A percentile compares a stretch with the other conserved stretches of the same genome.
phyloP scores from a whole-genome alignment of 1,140 invertebrate genomes.

The Nymphalis io region DNA sequence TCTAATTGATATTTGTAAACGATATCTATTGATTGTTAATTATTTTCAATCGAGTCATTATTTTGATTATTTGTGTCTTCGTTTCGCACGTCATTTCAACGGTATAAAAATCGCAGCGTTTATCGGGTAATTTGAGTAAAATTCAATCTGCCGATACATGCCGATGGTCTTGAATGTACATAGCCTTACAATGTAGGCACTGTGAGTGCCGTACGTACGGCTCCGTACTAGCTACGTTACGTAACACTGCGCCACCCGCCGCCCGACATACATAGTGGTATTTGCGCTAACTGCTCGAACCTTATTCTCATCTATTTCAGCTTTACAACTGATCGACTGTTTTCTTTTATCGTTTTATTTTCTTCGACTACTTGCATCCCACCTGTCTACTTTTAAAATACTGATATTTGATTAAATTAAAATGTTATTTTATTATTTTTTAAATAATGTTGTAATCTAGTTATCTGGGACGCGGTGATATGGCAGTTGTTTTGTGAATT shows the following conservation, averaged over 20 bases:
- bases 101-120: neutral
- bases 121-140: slow-evolving; percentile 7
- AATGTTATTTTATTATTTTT: too few relatives aligned
- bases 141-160: slow-evolving; percentile 11
- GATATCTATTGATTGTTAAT: too few relatives aligned
- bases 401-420: too few relatives aligned
- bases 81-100: neutral
- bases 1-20: too few relatives aligned
- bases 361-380: too few relatives aligned
- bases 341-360: neutral
- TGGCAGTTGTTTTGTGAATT: slow-evolving; percentile 3
- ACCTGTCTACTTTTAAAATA: neutral
- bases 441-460: too few relatives aligned
- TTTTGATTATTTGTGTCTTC: too few relatives aligned
- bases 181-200: slow-evolving; percentile 7
- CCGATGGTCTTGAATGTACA: neutral
- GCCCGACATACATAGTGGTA: slow-evolving; percentile 34
- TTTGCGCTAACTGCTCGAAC: slow-evolving; percentile 9
- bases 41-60: too few relatives aligned
- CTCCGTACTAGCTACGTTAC: slow-evolving; percentile 43
- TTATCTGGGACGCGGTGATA: neutral
- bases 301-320: slow-evolving; percentile 5
- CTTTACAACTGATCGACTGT: neutral
- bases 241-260: slow-evolving; percentile 58
- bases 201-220: slow-evolving; percentile 3